Evolutionary conservation across 2,113 vertebrate genomes (phyloP), one percentile per base, ranked within the genome.

Genomic region (Ammodytes marinus): DNA sequence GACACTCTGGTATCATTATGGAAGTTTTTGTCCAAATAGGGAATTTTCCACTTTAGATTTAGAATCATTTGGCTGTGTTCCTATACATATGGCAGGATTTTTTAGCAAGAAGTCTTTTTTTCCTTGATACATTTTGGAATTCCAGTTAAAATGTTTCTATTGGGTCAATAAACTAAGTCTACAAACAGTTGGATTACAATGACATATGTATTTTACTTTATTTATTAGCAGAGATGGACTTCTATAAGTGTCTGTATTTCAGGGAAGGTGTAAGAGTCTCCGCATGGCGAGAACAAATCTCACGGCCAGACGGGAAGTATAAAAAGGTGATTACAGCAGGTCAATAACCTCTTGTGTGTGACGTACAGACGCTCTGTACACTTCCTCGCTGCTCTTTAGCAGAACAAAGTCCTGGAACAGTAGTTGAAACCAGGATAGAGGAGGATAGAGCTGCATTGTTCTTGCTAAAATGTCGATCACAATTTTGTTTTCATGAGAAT

Each of bases 351-450:
- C 72, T 49, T 15, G 14, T 8, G n/a, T 40, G 37, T 40, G 64
- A 60, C 4, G 50, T 9, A 77, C 69, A 15, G 47, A 67, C 7
- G 15, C 8, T 58, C 43, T 43, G 79, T 76, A 86, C 89, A 74
- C 61, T 68, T 82, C 72, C 84, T 76, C 58, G 59, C 66, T 64
- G 46, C 49, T 88, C 45, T 46, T 37, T 37, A 45, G 75, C 12
- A 42, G 90, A 72, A 68, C 89, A 91, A 91, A 90, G 84, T 93
- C 87, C 79, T 82, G 12, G 0, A 3, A 49, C 64, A 50, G 8
- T 5, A 10, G 10, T 15, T 60, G 63, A 68, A 37, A 52, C 0
- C 1, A 6, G n/a, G 45, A 17, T 11, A 9, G 66, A 35, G 73
- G 47, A 40, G 10, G 58, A 69, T 27, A 61, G 61, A 9, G 67